phyloP scores from a whole-genome alignment of 1,140 invertebrate genomes.

The Coboldia fuscipes region DNA sequence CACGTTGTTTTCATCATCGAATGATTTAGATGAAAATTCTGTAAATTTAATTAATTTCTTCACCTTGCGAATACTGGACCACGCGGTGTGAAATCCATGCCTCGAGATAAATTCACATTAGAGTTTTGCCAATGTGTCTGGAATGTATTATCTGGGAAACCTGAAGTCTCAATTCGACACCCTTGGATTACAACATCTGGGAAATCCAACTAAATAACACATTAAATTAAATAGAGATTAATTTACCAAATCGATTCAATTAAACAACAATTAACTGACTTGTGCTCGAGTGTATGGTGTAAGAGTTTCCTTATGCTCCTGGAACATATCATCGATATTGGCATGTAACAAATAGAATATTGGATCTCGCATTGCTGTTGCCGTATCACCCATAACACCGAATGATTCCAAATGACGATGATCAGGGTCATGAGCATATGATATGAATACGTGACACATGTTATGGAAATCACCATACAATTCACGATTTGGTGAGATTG shows the following conservation, averaged over 20 bases:
- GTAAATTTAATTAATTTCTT: too few species aligned
- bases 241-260: not conserved
- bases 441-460: conserved; percentile 40
- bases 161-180: conserved; percentile 24
- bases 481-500: conserved; percentile 39
- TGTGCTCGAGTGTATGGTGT: conserved; percentile 29
- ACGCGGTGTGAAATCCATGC: conserved; percentile 51
- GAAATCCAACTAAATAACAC: conserved; percentile 30
- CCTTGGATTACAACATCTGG: conserved; percentile 32
- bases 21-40: not conserved
- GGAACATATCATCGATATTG: conserved; percentile 57
- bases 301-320: conserved; percentile 48
- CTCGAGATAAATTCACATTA: conserved; percentile 45
- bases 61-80: conserved; percentile 37
- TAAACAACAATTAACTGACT: conserved; percentile 5
- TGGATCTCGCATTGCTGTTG: conserved; percentile 62
- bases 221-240: not conserved
- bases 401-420: conserved; percentile 42
- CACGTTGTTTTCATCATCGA: too few species aligned
- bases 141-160: conserved; percentile 28
- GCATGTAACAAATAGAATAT: conserved; percentile 67
- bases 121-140: conserved; percentile 53
- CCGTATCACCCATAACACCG: conserved; percentile 44
- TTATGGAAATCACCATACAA: conserved; percentile 57
- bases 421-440: conserved; percentile 49